Percentiles rank a stretch among this genome's conserved stretches.
phyloP scores from a whole-genome alignment of 1,140 invertebrate genomes.

The Doryteuthis pealeii region DNA sequence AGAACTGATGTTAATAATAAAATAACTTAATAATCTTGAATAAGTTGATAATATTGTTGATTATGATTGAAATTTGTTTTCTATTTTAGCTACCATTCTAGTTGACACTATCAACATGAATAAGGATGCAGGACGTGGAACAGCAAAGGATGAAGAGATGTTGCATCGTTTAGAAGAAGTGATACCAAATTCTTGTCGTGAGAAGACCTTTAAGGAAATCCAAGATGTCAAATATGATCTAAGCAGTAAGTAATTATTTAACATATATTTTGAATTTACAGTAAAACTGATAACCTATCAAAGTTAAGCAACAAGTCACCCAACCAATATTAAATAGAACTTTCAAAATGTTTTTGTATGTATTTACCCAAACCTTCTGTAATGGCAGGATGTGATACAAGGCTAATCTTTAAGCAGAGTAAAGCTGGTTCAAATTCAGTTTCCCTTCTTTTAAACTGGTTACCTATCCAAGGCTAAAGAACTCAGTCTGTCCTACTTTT shows the following conservation, averaged over 20 bases:
- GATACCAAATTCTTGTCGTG: constrained; percentile 52
- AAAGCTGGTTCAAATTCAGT: too few species aligned
- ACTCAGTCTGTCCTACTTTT: too few species aligned
- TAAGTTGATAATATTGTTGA: too few species aligned
- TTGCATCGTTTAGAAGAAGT: constrained; percentile 36
- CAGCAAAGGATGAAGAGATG: constrained; percentile 66
- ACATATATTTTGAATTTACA: background rate
- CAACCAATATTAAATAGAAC: constrained; percentile 62
- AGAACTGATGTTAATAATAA: too few species aligned
- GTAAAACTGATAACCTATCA: background rate
- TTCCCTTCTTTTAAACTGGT: too few species aligned
- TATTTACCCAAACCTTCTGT: too few species aligned
- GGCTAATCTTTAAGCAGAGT: too few species aligned
- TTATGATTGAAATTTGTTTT: too few species aligned
- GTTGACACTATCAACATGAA: constrained; percentile 74
- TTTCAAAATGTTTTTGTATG: constrained; percentile 17
- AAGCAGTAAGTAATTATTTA: constrained; percentile 27
- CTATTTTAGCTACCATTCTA: constrained; percentile 69
- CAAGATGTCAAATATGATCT: constrained; percentile 67
- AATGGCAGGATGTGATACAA: too few species aligned
- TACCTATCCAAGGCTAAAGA: too few species aligned
- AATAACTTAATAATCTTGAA: too few species aligned
- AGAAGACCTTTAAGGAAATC: constrained; percentile 62
- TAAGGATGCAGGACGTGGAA: constrained; percentile 66
- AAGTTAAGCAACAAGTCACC: background rate